Conservation (phyloP, 2,797 vertebrate species). For the Gambelia wislizenii region DNA sequence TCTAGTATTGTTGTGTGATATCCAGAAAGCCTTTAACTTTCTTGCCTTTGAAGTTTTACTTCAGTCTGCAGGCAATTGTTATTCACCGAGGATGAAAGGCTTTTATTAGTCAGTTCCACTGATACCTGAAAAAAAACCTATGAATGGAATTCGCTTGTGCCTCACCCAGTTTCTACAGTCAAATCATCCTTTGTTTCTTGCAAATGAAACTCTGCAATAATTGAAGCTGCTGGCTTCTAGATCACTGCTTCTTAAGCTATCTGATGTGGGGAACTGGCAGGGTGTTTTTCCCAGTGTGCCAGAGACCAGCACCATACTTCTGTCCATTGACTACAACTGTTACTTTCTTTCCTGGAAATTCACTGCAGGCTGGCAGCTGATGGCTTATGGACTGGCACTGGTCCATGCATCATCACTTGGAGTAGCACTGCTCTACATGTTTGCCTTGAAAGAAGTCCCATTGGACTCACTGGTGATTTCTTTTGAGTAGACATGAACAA, state of each 20-base stretch:
- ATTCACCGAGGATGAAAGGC: neutral
- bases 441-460: neutral
- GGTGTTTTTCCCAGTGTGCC: too few species aligned
- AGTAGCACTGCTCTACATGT: neutral
- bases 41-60: conserved; percentile 10
- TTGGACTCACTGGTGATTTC: neutral
- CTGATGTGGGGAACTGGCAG: too few species aligned
- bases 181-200: conserved; percentile 9
- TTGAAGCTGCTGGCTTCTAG: neutral
- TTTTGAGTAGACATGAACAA: neutral
- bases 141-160: neutral
- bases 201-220: neutral
- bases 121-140: conserved; percentile 1
- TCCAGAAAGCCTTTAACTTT: neutral
- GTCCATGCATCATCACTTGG: too few species aligned
- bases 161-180: neutral
- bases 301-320: too few species aligned
- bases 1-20: neutral
- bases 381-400: too few species aligned
- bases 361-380: too few species aligned
- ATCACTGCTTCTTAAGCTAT: too few species aligned
- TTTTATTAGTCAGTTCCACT: neutral
- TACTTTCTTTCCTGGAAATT: too few species aligned
- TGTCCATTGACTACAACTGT: too few species aligned
- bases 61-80: neutral